These are phyloP conservation scores for Salvelinus namaycush DNA, from an alignment of 2,113 vertebrate genomes.

Conservation along the genomic window DNA sequence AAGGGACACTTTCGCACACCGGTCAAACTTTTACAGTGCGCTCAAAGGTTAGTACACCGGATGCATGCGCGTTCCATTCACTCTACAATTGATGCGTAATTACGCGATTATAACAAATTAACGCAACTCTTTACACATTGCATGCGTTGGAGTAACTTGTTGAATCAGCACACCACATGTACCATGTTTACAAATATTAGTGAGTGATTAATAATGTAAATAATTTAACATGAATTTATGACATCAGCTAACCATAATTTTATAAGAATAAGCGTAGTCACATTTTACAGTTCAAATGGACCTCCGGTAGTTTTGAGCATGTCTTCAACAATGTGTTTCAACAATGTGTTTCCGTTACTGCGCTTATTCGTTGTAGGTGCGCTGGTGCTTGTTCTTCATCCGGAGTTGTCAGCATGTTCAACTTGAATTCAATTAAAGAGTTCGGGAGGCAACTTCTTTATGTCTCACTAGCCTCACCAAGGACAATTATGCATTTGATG, in stretches of 20 bases:
- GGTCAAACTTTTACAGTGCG: constrained; percentile 66
- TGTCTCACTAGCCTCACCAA: constrained; percentile 77
- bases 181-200: too few relatives aligned
- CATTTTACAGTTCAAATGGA: neutral
- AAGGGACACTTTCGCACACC: constrained; percentile 68
- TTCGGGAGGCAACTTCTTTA: constrained; percentile 73
- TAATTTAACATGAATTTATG: too few relatives aligned
- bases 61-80: neutral
- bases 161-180: too few relatives aligned
- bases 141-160: too few relatives aligned
- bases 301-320: neutral
- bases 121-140: too few relatives aligned
- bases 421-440: constrained; percentile 76
- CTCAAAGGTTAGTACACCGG: constrained; percentile 77
- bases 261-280: too few relatives aligned
- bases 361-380: constrained; percentile 10
- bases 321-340: neutral
- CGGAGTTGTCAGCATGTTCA: constrained; percentile 54
- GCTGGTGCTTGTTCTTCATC: constrained; percentile 36
- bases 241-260: too few relatives aligned
- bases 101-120: too few relatives aligned
- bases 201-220: too few relatives aligned
- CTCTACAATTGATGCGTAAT: too few relatives aligned
- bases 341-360: neutral
- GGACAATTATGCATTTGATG: constrained; percentile 70